Percentiles rank a stretch among this genome's conserved stretches.
Conservation (phyloP, 2,113 vertebrate genomes). For the Todiramphus chloris region DNA sequence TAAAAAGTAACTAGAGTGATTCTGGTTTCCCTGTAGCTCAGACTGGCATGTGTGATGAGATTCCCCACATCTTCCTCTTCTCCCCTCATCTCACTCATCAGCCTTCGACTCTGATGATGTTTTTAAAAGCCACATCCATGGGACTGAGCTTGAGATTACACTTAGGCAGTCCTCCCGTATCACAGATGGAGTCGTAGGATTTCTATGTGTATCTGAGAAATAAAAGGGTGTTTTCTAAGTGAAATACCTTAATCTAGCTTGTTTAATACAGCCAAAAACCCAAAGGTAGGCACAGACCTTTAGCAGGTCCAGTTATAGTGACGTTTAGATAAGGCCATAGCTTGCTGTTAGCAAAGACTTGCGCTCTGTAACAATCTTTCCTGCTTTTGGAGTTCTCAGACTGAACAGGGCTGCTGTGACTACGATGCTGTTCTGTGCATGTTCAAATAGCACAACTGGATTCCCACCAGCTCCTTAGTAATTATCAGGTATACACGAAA, state of each 20-base stretch:
- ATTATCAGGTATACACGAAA: conserved; percentile 57
- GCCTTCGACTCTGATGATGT: not conserved
- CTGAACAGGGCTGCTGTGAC: not conserved
- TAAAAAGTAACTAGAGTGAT: not conserved
- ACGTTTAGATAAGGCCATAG: not conserved
- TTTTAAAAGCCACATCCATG: not conserved
- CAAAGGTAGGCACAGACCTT: not conserved
- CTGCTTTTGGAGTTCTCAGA: not conserved
- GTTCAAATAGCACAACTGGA: conserved; percentile 17
- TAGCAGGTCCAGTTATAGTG: not conserved
- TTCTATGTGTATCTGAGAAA: not conserved
- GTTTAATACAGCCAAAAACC: not conserved
- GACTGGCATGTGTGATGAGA: not conserved
- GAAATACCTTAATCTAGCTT: not conserved
- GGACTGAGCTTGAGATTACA: not conserved
- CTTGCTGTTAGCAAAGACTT: not conserved
- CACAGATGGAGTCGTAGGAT: not conserved
- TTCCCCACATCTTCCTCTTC: not conserved
- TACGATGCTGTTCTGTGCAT: not conserved
- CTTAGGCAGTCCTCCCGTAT: not conserved
- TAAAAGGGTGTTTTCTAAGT: not conserved
- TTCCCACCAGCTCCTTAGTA: conserved; percentile 20
- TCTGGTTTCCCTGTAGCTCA: not conserved
- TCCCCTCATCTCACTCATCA: not conserved
- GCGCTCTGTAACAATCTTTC: not conserved